Base-by-base conservation (phyloP, 2,113 vertebrate genomes). In the Chaenogobius annularis region DNA sequence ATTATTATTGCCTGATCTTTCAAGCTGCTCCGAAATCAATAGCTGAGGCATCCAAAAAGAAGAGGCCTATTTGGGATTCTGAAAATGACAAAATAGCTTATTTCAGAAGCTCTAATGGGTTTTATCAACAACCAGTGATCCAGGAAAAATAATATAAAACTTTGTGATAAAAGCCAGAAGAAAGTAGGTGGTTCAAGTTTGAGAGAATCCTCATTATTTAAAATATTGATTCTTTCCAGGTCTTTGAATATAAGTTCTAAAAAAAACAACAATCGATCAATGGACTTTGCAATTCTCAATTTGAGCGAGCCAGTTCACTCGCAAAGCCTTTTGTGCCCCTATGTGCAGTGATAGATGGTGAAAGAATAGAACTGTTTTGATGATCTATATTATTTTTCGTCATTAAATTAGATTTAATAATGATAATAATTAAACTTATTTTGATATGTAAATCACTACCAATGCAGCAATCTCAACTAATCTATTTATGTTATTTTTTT, bases 61-160 rank as follows among this genome's bases (percentile, higher is more conserved):
- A 65, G 19, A 22, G 44, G 40, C 37, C 63, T 46, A 43, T 65
- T 40, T 65, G 63, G n/a, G 37, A 65, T 65, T 65, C n/a, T 66
- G 64, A 63, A 63, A 63, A 66, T 44, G 64, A 66, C 64, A 66
- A 65, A 65, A 65, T 22, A 22, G 64, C 22, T 66, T 22, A 66
- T 66, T 46, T 66, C 40, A 13, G 64, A 11, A 3, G 64, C n/a
- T 47, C 44, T 44, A 47, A 66, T 66, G 20, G 64, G 43, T 47
- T 66, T 15, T 47, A 47, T 46, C 43, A 46, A 47, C 64, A 66
- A 44, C 40, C 37, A 44, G 37, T 20, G 40, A 46, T 19, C 40
- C 63, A 43, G 44, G 10, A 23, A 23, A 66, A 44, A 46, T 66
- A 43, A 43, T 63, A 63, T n/a, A 43, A 17, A 43, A 37, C 61